Base-by-base conservation (phyloP, 1,140 invertebrate species). In the Drosophila subpulchrella region DNA sequence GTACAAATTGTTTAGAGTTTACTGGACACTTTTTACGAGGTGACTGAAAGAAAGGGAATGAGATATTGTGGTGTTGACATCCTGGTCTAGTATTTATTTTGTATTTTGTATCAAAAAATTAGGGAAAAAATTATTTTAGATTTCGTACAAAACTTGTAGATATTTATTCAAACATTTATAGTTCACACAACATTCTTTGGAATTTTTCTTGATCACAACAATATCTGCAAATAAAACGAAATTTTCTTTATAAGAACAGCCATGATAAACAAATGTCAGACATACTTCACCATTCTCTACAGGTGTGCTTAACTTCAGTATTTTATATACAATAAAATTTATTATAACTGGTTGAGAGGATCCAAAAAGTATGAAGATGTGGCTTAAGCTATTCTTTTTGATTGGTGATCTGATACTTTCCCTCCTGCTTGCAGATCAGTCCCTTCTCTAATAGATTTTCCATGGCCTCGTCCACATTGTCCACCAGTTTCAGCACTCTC, bases 1-100 rank as follows among this genome's bases (percentile, higher is more conserved):
- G 13, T 12, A 42, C 17, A 17, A 7, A 34, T 51, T 30, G 39
- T 58, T 51, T 58, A 5, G 17, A 50, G 41, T 66, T 75, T 75
- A 66, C 46, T 46, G 42, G 11, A 8, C 4, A 38, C 1, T 42
- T 72, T 46, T 30, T 6, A 13, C n/a, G 4, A 15, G 12, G 5
- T 27, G 13, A 15, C 7, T 3, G 27, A 27, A 27, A 5, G 30
- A 13, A 15, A 10, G 8, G 2, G 3, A 32, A 32, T 30, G 8
- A 32, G 7, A 11, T 24, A 46, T 13, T n/a, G 0, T 2, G 10
- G 17, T 39, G 15, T 17, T n/a, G 17, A n/a, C 17, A 4, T 27
- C 13, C 12, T 5, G n/a, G 8, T 15, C 20, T 20, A 20, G 2
- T 20, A 20, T 10, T 7, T 30, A 27, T 27, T 48, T 10, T 8